Conservation (phyloP, 1,140 invertebrate genomes). For the Drusus annulatus region DNA sequence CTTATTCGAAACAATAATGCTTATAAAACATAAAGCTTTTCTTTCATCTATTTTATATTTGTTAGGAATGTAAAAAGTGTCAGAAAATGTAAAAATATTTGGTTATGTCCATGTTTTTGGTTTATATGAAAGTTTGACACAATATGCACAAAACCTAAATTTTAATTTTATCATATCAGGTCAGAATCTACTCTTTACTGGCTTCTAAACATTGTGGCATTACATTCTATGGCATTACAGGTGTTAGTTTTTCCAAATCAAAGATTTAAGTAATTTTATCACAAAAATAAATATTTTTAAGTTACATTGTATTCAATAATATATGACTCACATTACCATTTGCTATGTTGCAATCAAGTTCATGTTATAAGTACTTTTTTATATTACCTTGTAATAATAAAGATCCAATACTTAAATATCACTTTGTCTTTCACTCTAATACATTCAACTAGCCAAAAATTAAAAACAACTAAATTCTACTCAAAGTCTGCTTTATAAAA, state of each 20-base stretch:
- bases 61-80: constrained; percentile 23
- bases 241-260: neutral
- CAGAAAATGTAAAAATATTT: constrained; percentile 19
- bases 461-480: neutral
- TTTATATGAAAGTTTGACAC: neutral
- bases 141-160: neutral
- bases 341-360: constrained; percentile 25
- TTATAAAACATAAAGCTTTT: neutral
- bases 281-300: constrained; percentile 15
- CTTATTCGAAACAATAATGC: neutral
- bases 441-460: constrained; percentile 7
- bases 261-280: constrained; percentile 19
- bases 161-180: neutral
- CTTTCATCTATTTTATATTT: constrained; percentile 5
- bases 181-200: neutral
- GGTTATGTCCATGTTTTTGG: neutral
- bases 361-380: constrained; percentile 38
- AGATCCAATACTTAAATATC: constrained; percentile 36
- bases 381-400: constrained; percentile 37
- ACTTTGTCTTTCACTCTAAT: constrained; percentile 28
- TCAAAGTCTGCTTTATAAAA: too few species aligned
- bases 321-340: constrained; percentile 24
- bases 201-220: neutral
- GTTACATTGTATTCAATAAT: constrained; percentile 13
- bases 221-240: constrained; percentile 4